phyloP scores from a whole-genome alignment of 2,888 invertebrate species.

The Hemithea aestivaria region DNA sequence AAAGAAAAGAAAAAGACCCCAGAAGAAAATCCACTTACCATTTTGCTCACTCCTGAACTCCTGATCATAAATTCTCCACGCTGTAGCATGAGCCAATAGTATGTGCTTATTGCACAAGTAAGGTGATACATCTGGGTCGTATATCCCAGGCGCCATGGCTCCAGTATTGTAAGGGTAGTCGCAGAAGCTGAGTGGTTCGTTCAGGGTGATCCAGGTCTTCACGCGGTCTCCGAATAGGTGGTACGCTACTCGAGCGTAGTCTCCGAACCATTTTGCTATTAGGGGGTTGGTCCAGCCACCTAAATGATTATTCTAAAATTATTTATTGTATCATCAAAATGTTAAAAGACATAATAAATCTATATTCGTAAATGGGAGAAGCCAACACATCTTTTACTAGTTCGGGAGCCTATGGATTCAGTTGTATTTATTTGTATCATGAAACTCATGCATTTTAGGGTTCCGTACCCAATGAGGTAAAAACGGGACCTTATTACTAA shows the following conservation, averaged over 20 bases:
- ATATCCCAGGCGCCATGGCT: constrained; percentile 49
- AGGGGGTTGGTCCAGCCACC: constrained; percentile 77
- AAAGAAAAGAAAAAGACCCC: too few relatives aligned
- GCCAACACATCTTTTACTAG: too few relatives aligned
- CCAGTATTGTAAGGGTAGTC: constrained; percentile 57
- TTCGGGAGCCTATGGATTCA: too few relatives aligned
- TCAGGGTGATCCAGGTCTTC: constrained; percentile 84
- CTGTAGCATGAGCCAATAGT: constrained; percentile 82
- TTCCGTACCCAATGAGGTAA: too few relatives aligned
- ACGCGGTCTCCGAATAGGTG: constrained; percentile 79
- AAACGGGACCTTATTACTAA: too few relatives aligned
- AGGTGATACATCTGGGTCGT: constrained; percentile 58
- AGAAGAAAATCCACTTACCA: too few relatives aligned
- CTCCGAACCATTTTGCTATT: constrained; percentile 77
- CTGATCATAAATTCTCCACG: constrained; percentile 77
- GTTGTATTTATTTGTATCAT: too few relatives aligned
- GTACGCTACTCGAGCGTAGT: constrained; percentile 77
- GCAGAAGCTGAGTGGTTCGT: constrained; percentile 79
- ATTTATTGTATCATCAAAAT: too few relatives aligned
- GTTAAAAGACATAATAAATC: too few relatives aligned
- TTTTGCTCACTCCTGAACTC: constrained; percentile 69
- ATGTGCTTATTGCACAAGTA: constrained; percentile 82
- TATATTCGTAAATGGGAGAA: too few relatives aligned
- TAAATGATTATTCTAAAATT: too few relatives aligned
- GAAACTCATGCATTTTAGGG: too few relatives aligned